phyloP scores from a whole-genome alignment of 2,888 invertebrate genomes.

The Arge pagana region DNA sequence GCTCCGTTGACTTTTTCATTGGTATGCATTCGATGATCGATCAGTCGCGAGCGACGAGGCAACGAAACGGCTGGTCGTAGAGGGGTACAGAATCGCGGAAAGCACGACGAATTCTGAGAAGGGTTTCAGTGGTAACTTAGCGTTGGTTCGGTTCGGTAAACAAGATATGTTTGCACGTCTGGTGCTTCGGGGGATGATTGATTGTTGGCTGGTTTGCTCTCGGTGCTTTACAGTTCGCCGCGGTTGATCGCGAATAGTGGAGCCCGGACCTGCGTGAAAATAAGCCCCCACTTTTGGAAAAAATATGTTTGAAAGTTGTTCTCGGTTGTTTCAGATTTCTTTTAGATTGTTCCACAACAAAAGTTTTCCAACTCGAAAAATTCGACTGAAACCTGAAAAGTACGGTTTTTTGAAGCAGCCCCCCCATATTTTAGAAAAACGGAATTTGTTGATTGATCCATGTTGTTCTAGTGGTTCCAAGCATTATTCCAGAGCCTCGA shows the following conservation, averaged over 20 bases:
- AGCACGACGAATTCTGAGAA: conserved; percentile 1
- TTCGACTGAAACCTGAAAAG: not conserved
- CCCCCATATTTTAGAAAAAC: too few species aligned
- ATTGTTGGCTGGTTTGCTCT: too few species aligned
- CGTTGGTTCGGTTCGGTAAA: conserved; percentile 17
- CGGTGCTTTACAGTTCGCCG: too few species aligned
- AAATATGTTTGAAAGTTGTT: conserved; percentile 3
- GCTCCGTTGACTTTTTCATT: too few species aligned
- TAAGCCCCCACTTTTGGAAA: not conserved
- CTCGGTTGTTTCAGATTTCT: not conserved
- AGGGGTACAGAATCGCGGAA: not conserved
- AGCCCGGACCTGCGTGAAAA: too few species aligned
- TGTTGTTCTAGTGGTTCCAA: not conserved
- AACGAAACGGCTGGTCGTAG: not conserved
- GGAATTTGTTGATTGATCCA: too few species aligned
- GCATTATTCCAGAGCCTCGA: not conserved
- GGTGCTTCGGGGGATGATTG: too few species aligned
- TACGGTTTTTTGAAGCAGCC: too few species aligned
- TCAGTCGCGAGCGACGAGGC: too few species aligned
- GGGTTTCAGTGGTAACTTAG: conserved; percentile 19
- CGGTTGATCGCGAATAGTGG: too few species aligned
- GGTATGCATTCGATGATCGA: too few species aligned
- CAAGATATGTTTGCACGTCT: conserved; percentile 20
- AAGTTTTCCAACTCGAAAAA: not conserved
- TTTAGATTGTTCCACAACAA: too few species aligned